Conservation (phyloP, 2,888 invertebrate genomes). For the Sisyra nigra region DNA sequence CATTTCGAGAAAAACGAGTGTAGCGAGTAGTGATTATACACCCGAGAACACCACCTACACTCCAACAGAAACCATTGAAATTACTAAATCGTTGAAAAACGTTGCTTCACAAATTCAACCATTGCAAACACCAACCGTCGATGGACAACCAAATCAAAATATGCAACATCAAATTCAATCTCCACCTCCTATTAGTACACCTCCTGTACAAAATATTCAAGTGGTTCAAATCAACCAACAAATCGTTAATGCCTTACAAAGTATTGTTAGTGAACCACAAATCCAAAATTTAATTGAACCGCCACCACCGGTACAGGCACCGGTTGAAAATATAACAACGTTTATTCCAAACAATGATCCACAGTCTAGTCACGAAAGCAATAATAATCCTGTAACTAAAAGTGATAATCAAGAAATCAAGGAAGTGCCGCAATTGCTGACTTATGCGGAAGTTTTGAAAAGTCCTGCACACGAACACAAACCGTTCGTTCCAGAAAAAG, state of each 20-base stretch:
- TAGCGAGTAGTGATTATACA: conserved; percentile 38
- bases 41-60: conserved; percentile 32
- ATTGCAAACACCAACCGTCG: not conserved
- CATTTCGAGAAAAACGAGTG: conserved; percentile 37
- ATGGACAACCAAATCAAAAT: not conserved
- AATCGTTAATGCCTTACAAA: not conserved
- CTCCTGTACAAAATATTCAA: not conserved
- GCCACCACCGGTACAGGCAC: not conserved
- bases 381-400: not conserved
- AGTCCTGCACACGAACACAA: conserved; percentile 5
- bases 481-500: conserved; percentile 2
- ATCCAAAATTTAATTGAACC: not conserved
- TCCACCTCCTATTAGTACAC: not conserved
- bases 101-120: not conserved
- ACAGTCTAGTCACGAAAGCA: not conserved
- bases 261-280: not conserved
- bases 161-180: not conserved
- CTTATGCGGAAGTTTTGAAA: conserved; percentile 9
- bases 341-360: not conserved
- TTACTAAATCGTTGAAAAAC: too few relatives aligned
- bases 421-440: conserved; percentile 3
- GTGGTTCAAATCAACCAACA: not conserved
- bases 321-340: not conserved
- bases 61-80: conserved; percentile 11
- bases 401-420: not conserved